Conservation (phyloP, 2,797 vertebrate genomes). For the Sebastes minor region DNA sequence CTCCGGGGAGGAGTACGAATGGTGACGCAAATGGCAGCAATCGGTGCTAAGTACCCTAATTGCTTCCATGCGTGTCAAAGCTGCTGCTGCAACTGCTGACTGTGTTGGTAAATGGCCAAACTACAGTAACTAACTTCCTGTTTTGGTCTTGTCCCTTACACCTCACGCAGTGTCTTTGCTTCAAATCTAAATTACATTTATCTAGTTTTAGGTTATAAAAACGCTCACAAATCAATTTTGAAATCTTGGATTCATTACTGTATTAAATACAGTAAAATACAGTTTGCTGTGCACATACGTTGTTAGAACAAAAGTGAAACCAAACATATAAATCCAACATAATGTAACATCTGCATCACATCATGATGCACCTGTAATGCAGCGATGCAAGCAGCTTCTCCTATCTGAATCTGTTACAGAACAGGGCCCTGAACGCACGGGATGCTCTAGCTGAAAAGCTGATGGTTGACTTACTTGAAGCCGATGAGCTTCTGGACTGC, state of each 20-base stretch:
- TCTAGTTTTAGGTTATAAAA: background rate
- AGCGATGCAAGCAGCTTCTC: background rate
- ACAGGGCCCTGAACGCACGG: background rate
- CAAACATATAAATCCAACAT: background rate
- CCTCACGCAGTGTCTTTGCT: background rate
- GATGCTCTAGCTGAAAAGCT: background rate
- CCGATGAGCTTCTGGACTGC: slow-evolving; percentile 2
- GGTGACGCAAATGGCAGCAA: background rate
- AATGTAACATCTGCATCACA: slow-evolving; percentile 13
- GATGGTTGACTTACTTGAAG: background rate
- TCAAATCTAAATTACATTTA: background rate
- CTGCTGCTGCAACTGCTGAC: background rate
- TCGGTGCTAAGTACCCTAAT: background rate
- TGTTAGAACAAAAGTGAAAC: background rate
- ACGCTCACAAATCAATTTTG: background rate
- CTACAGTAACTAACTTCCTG: background rate
- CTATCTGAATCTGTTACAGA: background rate
- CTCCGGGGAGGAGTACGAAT: background rate
- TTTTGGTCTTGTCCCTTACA: background rate
- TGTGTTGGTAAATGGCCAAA: background rate
- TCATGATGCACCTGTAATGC: slow-evolving; percentile 12
- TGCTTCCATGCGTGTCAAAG: background rate
- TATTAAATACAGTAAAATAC: background rate
- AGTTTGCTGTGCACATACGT: background rate
- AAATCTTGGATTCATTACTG: background rate